phyloP scores from a whole-genome alignment of 2,113 vertebrate genomes.

The Pterocles burchelli region DNA sequence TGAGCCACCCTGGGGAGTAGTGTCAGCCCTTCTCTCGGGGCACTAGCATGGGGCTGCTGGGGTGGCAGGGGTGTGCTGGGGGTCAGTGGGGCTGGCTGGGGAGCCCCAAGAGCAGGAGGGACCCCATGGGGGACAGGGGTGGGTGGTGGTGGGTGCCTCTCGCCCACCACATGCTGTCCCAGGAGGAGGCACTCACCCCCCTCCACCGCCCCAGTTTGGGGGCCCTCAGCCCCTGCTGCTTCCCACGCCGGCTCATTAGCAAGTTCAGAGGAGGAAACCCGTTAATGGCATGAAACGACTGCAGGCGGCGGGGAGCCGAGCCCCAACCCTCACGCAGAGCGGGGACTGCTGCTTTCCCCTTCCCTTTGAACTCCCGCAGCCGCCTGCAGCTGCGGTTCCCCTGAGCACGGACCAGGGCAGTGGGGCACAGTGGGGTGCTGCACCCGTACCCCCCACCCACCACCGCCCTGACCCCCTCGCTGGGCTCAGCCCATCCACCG shows the following conservation, averaged over 20 bases:
- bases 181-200: neutral
- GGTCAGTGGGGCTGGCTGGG: neutral
- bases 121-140: rapidly evolving
- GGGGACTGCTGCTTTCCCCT: neutral
- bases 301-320: neutral
- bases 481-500: neutral
- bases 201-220: neutral
- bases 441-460: rapidly evolving
- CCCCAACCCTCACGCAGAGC: neutral
- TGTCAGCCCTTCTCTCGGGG: neutral
- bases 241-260: slow-evolving; percentile 10
- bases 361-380: neutral
- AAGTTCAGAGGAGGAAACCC: neutral
- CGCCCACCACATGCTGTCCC: rapidly evolving
- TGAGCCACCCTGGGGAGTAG: neutral
- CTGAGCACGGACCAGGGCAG: neutral
- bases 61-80: neutral
- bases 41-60: neutral
- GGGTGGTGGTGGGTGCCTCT: rapidly evolving
- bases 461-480: neutral
- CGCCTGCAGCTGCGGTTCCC: neutral
- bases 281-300: neutral
- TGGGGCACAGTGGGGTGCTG: neutral
- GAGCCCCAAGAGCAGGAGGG: neutral
- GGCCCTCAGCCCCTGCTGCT: neutral